phyloP scores from a whole-genome alignment of 1,140 invertebrate genomes.

The Scaptomyza pallida region DNA sequence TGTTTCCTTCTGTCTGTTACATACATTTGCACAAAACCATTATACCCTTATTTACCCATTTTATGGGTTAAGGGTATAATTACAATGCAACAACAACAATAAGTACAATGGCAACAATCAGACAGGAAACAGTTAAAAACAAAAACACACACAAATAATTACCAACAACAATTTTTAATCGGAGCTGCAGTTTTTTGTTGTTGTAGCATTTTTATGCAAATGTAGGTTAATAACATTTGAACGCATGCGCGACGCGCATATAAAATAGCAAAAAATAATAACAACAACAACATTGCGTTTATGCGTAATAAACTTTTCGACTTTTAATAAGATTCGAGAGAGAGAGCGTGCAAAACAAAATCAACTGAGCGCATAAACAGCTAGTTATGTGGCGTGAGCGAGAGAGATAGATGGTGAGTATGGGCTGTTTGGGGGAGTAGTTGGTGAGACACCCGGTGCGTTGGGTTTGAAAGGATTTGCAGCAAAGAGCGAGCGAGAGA shows the following conservation, averaged over 20 bases:
- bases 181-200: slow-evolving; percentile 38
- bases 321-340: slow-evolving; percentile 36
- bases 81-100: slow-evolving; percentile 65
- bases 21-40: no score
- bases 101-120: no score
- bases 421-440: no score
- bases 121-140: slow-evolving; percentile 69
- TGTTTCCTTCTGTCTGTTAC: no score
- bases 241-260: slow-evolving; percentile 72
- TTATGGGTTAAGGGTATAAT: no score
- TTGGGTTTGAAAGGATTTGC: no score
- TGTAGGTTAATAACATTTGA: slow-evolving; percentile 79
- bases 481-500: no score
- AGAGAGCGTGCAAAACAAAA: slow-evolving; percentile 22
- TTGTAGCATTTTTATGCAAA: slow-evolving; percentile 71
- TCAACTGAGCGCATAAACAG: slow-evolving; percentile 2
- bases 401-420: background rate
- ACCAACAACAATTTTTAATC: slow-evolving; percentile 63
- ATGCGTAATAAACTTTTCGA: slow-evolving; percentile 50
- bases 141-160: slow-evolving; percentile 22
- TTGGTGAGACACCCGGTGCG: no score
- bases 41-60: no score
- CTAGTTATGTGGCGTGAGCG: background rate
- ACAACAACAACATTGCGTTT: slow-evolving; percentile 37
- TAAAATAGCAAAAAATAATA: slow-evolving; percentile 37